phyloP scores from a whole-genome alignment of 2,113 vertebrate species.

The Cacatua alba region DNA sequence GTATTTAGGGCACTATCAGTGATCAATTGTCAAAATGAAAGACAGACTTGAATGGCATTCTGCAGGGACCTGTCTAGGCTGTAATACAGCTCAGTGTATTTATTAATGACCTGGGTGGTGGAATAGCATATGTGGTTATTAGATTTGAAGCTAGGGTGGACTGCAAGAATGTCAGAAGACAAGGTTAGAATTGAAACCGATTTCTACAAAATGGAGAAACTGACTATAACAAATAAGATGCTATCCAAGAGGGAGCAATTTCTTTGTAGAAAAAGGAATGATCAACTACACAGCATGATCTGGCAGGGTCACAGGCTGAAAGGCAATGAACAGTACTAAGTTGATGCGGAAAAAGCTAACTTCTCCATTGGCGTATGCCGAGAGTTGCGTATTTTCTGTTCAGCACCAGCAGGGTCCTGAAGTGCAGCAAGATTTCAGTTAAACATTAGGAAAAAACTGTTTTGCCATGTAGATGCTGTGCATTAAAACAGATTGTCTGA shows the following conservation, averaged over 20 bases:
- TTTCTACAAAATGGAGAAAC: background rate
- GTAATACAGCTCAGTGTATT: background rate
- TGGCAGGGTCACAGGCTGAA: background rate
- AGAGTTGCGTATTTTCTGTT: background rate
- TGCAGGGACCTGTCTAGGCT: background rate
- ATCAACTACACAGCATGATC: background rate
- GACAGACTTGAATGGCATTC: background rate
- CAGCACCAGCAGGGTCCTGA: background rate
- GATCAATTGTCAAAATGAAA: background rate
- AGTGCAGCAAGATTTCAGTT: background rate
- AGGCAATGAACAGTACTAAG: background rate
- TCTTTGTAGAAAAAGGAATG: background rate
- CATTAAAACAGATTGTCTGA: background rate
- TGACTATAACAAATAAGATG: background rate
- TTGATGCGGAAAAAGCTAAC: background rate
- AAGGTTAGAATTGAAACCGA: background rate
- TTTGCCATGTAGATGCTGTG: background rate
- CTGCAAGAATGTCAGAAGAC: background rate
- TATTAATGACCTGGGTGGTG: background rate
- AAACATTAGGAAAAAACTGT: background rate
- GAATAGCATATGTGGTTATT: background rate
- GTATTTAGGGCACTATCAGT: background rate
- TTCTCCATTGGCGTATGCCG: fast-evolving
- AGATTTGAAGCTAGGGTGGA: background rate
- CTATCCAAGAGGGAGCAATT: background rate